phyloP scores from a whole-genome alignment of 37 sponge, comb jelly and placozoan genomes.

The Aplysina aerophoba region DNA sequence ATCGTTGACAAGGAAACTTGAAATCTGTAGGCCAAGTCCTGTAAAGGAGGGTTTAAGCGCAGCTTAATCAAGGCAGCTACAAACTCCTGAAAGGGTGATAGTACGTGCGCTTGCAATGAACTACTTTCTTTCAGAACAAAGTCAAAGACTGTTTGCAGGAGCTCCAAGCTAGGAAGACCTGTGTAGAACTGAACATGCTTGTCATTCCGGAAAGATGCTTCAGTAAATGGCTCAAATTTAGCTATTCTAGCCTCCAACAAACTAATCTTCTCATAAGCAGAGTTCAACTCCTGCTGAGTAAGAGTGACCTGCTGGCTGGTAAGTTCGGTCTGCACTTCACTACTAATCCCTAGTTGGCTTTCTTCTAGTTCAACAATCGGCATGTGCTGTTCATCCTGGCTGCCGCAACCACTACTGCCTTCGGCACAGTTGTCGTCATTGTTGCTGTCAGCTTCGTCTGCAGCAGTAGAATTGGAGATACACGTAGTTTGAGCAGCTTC shows the following conservation, averaged over 20 bases:
- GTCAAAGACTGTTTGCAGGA: not conserved
- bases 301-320: not conserved
- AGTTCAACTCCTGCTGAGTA: not conserved
- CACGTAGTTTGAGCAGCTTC: not conserved
- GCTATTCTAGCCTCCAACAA: not conserved
- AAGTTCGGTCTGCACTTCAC: not conserved
- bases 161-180: slow-evolving; percentile 19
- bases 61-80: slow-evolving; percentile 54
- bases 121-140: not conserved
- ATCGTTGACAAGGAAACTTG: slow-evolving; percentile 43
- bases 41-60: slow-evolving; percentile 9
- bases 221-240: not conserved
- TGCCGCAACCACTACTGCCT: not conserved
- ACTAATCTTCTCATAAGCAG: not conserved
- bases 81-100: slow-evolving; percentile 66
- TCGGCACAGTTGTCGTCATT: not conserved
- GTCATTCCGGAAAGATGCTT: not conserved
- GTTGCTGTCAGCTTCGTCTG: no score
- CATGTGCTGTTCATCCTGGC: not conserved
- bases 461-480: no score
- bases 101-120: not conserved
- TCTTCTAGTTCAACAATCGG: no score
- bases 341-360: no score
- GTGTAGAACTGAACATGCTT: slow-evolving; percentile 7
- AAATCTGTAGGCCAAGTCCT: slow-evolving; percentile 70